A percentile compares a stretch with the other conserved stretches of the same genome.
These are phyloP conservation scores for Enchytraeus crypticus DNA, from an alignment of 2,888 invertebrate species.

Conservation along the genomic window DNA sequence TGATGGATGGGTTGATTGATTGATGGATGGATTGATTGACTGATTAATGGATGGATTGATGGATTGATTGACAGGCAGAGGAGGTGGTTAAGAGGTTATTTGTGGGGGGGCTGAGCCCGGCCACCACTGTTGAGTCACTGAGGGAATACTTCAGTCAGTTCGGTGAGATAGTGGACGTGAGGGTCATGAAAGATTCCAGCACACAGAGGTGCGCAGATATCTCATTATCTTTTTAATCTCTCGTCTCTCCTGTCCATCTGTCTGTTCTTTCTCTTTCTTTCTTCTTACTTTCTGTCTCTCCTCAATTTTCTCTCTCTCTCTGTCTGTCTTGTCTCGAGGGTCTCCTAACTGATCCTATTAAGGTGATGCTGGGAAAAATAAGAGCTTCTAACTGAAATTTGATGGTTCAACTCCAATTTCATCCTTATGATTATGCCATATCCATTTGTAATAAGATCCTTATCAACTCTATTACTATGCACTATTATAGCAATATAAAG, in stretches of 20 bases:
- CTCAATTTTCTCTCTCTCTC: background rate
- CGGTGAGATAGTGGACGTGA: background rate
- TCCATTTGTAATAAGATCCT: background rate
- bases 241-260: too few relatives aligned
- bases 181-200: background rate
- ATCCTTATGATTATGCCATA: background rate
- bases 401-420: too few relatives aligned
- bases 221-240: too few relatives aligned
- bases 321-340: background rate
- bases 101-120: background rate
- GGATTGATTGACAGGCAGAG: too few relatives aligned
- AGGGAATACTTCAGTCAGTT: background rate
- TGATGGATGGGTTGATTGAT: too few relatives aligned
- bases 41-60: too few relatives aligned
- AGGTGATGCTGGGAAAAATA: background rate
- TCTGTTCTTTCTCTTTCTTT: too few relatives aligned
- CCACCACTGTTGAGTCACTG: background rate
- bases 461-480: too few relatives aligned
- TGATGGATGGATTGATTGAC: too few relatives aligned
- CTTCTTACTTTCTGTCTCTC: too few relatives aligned
- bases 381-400: background rate
- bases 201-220: background rate
- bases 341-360: background rate
- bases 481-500: too few relatives aligned
- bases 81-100: background rate